Percentiles rank a stretch among this genome's conserved stretches.
These are phyloP conservation scores for Dione vanillae DNA, from an alignment of 2,888 invertebrate species.

Conservation along the genomic window DNA sequence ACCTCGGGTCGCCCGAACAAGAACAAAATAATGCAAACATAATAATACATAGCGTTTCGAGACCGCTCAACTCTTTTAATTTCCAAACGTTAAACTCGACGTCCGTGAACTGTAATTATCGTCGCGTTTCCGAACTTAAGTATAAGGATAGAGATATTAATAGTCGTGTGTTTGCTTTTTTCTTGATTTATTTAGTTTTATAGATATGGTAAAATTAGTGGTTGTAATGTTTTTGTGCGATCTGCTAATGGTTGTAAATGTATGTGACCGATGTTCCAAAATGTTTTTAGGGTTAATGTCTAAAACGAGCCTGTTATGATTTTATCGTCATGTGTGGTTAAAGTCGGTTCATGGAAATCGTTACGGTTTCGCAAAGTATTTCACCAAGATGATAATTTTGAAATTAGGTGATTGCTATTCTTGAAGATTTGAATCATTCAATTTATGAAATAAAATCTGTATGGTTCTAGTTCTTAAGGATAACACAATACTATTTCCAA, in stretches of 20 bases:
- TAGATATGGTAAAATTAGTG: constrained; percentile 76
- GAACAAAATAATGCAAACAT: constrained; percentile 80
- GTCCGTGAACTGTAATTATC: constrained; percentile 78
- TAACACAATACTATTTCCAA: no score
- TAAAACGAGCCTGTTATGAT: constrained; percentile 38
- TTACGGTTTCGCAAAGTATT: constrained; percentile 28
- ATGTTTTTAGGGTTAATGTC: constrained; percentile 42
- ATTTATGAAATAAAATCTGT: not conserved
- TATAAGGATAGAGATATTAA: constrained; percentile 84
- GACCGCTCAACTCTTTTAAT: constrained; percentile 74
- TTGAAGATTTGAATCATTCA: constrained; percentile 15
- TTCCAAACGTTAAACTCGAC: constrained; percentile 72
- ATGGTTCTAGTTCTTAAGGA: not conserved
- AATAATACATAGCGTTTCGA: constrained; percentile 74
- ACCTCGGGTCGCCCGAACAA: constrained; percentile 76
- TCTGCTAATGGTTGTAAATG: constrained; percentile 76
- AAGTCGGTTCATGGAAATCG: constrained; percentile 40
- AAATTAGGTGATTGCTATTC: constrained; percentile 26
- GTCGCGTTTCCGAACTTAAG: constrained; percentile 74
- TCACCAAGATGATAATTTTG: constrained; percentile 23
- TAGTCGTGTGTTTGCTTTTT: constrained; percentile 78
- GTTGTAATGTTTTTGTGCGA: constrained; percentile 71
- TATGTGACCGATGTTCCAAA: constrained; percentile 59
- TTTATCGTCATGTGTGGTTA: constrained; percentile 43
- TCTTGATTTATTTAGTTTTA: constrained; percentile 79